Base-by-base conservation (phyloP, 2,113 vertebrate genomes). In the Willisornis vidua region DNA sequence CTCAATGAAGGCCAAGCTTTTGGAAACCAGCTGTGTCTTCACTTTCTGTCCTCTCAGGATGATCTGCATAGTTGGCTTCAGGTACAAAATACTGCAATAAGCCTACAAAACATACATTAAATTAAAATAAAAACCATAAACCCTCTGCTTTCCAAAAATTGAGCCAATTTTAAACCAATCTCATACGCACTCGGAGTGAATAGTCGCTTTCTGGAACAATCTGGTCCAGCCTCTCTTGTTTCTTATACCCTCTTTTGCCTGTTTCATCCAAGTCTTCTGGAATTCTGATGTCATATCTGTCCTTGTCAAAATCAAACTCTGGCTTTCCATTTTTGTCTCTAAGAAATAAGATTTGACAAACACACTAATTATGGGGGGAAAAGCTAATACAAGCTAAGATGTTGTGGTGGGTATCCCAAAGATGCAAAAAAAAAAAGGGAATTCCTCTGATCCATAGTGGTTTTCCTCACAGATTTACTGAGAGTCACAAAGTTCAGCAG, bases 31-130 rank as follows among this genome's bases (percentile, higher is more conserved):
- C 88, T 99, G 98, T n/a, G 99, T 98, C 97, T 99, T 99, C 70
- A 99, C 99, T 74, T 99, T 99, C 87, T 98, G 98, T 77, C 99
- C 99, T 57, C 98, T 98, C 28, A 99, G 94, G 94, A 99, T 98
- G 82, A 99, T 98, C 96, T 99, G 99, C 99, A 99, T 99, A 85
- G 98, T 98, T 94, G 99, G 99, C 87, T 99, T 99, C 95, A 99
- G 96, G 94, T 99, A 99, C n/a, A 99, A 97, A 96, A 99, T 99
- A 74, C 99, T 99, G 97, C 99, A 99, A 58, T 99, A 99, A 19
- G 99, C 99, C 99, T 99, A 89, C 1, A 96, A 98, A 97, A 96
- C 14, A 96, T 3, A 83, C 1, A 84, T 35, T 4, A 7, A 3
- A 61, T 33, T 55, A 70, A 85, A 95, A 35, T 16, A 5, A 61